Evolutionary conservation across 2,797 vertebrate genomes (phyloP), one percentile per base, ranked within the genome.

Genomic region (Mormyrus proboscirostris): DNA sequence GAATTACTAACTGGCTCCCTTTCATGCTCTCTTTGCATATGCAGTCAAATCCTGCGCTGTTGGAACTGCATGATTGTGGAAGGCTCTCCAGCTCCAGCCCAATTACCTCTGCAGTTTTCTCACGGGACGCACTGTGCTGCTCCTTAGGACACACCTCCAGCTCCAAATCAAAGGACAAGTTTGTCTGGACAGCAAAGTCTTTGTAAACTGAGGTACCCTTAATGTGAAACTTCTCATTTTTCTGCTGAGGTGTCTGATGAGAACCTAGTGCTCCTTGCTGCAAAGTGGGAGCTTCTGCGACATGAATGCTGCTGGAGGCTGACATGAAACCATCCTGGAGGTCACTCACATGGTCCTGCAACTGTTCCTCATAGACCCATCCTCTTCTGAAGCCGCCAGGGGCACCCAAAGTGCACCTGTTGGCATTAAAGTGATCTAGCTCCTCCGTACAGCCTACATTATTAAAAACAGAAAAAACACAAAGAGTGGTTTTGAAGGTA

Each of bases 111-210:
- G 88, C 88, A 88, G 86, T 93, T 50, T 84, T 84, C 47, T 84
- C 41, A 8, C 9, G 9, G 6, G 82, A 41, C 12, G 19, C 14
- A 6, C 73, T 76, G 33, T 19, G 38, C 16, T 41, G 14, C 7
- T 12, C 84, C 25, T 19, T 86, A 29, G 82, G 4, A 5, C 53
- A 89, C 38, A 88, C 69, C 87, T 93, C 88, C 12, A 93, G 91
- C 79, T 93, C 92, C 84, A 69, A 0, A 8, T 95, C 93, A 84
- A 93, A 88, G 57, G 90, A 93, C 47, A 91, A 73, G 83, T 86
- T 93, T 0, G 90, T 89, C 88, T 92, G 85, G 2, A 51, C 47
- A 0, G 53, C 57, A 16, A 85, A 57, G 19, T 92, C 92, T 22
- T 65, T 83, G 73, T 59, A 89, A 8, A 87, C 88, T 4, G 59